Evolutionary conservation across 2,797 vertebrate genomes (phyloP).

Genomic region (Eleutherodactylus coqui): DNA sequence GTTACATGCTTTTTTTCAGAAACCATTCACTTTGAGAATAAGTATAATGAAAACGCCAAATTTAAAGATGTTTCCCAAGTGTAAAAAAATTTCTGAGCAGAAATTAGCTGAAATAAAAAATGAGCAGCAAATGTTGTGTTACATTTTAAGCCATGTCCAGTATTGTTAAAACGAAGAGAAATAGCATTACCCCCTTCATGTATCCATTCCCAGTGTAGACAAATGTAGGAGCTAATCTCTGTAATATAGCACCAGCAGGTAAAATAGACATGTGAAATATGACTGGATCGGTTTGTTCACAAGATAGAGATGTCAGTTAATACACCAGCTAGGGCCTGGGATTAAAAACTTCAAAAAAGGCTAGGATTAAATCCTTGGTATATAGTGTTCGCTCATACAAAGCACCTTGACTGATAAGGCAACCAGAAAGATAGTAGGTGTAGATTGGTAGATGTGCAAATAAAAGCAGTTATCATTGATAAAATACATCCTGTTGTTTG

Average conservation of each 20-base stretch:
- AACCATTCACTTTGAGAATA: no score
- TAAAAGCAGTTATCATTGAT: slow-evolving; percentile 57
- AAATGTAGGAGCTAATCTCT: slow-evolving; percentile 41
- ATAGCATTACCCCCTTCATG: slow-evolving; percentile 25
- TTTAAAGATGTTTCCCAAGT: no score
- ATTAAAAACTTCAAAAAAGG: slow-evolving; percentile 56
- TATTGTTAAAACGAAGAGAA: slow-evolving; percentile 11
- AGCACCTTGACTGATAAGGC: slow-evolving; percentile 43
- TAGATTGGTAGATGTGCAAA: slow-evolving; percentile 50
- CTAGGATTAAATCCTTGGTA: slow-evolving; percentile 52
- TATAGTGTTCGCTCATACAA: slow-evolving; percentile 53
- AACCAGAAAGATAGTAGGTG: slow-evolving; percentile 53
- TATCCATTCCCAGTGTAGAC: slow-evolving; percentile 25
- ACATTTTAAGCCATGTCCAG: slow-evolving; percentile 18
- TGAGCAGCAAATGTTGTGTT: no score
- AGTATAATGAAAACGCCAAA: no score
- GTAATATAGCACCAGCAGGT: slow-evolving; percentile 40
- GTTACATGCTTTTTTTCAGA: no score
- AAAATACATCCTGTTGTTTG: slow-evolving; percentile 54
- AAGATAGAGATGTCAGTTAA: slow-evolving; percentile 51
- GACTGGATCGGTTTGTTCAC: slow-evolving; percentile 48
- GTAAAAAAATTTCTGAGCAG: no score
- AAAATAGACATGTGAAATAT: slow-evolving; percentile 43
- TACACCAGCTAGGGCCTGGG: slow-evolving; percentile 45
- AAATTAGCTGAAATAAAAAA: no score